These are phyloP conservation scores for Monarcha castaneiventris DNA, from an alignment of 2,113 vertebrate genomes.

Conservation along the genomic window DNA sequence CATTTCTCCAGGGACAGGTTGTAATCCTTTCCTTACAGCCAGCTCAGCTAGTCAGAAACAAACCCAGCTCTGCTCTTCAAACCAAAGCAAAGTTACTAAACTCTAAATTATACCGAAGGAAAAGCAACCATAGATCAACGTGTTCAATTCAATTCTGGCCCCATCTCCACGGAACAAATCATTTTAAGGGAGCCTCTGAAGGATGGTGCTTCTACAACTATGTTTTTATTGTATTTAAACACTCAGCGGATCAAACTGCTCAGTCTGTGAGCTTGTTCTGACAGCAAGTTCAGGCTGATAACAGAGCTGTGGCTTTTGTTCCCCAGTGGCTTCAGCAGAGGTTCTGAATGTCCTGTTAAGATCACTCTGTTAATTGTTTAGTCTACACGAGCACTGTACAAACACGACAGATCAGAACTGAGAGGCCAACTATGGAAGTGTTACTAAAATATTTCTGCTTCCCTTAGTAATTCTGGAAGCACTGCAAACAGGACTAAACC, in stretches of 20 bases:
- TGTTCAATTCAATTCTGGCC: background rate
- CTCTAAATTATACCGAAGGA: background rate
- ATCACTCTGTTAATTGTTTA: background rate
- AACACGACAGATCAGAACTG: background rate
- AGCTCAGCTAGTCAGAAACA: background rate
- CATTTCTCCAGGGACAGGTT: background rate
- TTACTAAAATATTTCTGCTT: background rate
- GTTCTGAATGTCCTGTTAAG: background rate
- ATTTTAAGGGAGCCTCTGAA: background rate
- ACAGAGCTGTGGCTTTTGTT: background rate
- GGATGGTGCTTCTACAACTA: background rate
- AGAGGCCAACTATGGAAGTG: background rate
- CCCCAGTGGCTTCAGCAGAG: background rate
- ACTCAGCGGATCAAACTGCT: background rate
- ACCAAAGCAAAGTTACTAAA: background rate
- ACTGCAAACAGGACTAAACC: background rate
- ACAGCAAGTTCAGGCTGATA: background rate
- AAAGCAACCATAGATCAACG: background rate
- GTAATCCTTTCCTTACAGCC: background rate
- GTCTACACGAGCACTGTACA: background rate
- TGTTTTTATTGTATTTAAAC: background rate
- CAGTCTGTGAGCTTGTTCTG: background rate
- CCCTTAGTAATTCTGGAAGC: background rate
- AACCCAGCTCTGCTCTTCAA: background rate
- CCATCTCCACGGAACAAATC: accelerated